Conservation (phyloP, 1,140 invertebrate genomes). For the Epicauta chinensis region DNA sequence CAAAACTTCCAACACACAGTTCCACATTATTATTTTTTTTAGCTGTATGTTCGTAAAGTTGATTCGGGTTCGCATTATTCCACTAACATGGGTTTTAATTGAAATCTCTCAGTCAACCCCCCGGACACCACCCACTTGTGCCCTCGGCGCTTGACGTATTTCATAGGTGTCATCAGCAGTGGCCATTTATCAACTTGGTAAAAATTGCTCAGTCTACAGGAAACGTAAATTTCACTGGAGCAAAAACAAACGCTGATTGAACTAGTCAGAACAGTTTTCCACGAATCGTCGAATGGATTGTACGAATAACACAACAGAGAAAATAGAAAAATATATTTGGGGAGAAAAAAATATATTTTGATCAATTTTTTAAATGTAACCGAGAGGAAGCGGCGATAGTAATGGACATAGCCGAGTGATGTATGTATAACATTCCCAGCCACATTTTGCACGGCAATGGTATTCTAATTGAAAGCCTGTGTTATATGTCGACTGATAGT, state of each 20-base stretch:
- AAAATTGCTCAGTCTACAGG: slow-evolving; percentile 38
- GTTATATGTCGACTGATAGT: slow-evolving; percentile 5
- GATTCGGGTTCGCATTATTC: slow-evolving; percentile 36
- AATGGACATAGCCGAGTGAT: slow-evolving; percentile 15
- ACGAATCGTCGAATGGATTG: slow-evolving; percentile 4
- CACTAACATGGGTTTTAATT: slow-evolving; percentile 43
- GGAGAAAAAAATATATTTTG: no score
- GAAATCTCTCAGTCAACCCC: slow-evolving; percentile 39
- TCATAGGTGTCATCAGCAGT: slow-evolving; percentile 43
- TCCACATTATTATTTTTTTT: background rate
- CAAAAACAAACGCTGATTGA: slow-evolving; percentile 33
- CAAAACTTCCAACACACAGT: slow-evolving; percentile 8
- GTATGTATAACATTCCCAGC: slow-evolving; percentile 18
- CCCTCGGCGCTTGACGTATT: slow-evolving; percentile 34
- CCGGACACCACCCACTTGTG: background rate
- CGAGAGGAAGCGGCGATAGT: slow-evolving; percentile 1
- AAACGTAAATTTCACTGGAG: slow-evolving; percentile 37
- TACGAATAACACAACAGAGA: no score
- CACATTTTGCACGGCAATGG: slow-evolving; percentile 13
- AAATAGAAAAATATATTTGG: no score
- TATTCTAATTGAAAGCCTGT: slow-evolving; percentile 24
- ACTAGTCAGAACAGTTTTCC: slow-evolving; percentile 10
- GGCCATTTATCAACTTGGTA: slow-evolving; percentile 40
- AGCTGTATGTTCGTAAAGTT: slow-evolving; percentile 3
- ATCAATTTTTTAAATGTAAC: slow-evolving; percentile 1